Base-by-base conservation (phyloP, 2,113 vertebrate species). In the Budorcas taxicolor region DNA sequence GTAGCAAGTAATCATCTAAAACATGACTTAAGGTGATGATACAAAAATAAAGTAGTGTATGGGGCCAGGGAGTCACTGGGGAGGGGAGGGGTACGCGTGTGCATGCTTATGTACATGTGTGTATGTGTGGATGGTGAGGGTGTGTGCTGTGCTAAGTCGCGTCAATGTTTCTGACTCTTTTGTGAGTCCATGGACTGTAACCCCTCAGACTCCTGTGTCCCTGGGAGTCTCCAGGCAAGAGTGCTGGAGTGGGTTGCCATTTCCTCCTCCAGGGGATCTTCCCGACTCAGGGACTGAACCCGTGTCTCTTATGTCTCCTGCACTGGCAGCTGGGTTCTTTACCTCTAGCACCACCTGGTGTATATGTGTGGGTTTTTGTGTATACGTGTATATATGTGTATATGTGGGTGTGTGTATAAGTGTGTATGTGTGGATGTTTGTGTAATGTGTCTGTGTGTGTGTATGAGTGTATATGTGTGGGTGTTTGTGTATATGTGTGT, bases 271-370 rank as follows among this genome's bases (percentile, higher is more conserved):
- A 74, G 71, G 71, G 36, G 5, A 25, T 74, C 71, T 43, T 74
- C 6, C 6, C 0, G 0, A 43, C 11, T 14, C 71, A 25, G 21
- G 36, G 21, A 74, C n/a, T 25, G 36, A 43, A 25, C 23, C 36
- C 1, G 1, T 43, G 71, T 43, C 71, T 74, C 36, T 71, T 74
- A 7, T 1, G 5, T 43, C 71, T 74, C 23, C 71, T 7, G 36
- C 36, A 43, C 3, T 25, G 36, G 36, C 71, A 43, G 11, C 19
- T 0, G 11, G 36, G 11, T 74, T 74, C 36, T 40, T 40, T 74
- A 6, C 36, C 36, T 25, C 71, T 25, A 74, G 67, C 71, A 74
- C 71, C 36, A 74, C 36, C 71, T 74, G 36, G 11, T 74, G 71
- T 74, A 6, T 25, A 13, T 40, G 21, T 23, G 19, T 74, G 19